Conservation (phyloP, 2,888 invertebrate genomes). For the Chydorus sphaericus region DNA sequence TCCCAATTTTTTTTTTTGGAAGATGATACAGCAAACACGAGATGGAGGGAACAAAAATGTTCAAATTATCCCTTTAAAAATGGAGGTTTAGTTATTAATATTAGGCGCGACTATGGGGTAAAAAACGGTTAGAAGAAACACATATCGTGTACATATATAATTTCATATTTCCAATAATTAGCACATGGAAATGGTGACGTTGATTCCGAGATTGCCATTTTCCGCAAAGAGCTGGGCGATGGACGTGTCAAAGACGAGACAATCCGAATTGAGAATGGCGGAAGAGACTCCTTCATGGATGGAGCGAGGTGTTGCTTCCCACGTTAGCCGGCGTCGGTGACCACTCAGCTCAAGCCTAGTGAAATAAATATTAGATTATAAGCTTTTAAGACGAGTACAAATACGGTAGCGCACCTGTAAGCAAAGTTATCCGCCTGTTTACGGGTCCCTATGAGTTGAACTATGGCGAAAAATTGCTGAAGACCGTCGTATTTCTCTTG, state of each 20-base stretch:
- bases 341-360: slow-evolving; percentile 86
- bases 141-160: too few relatives aligned
- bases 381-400: not conserved
- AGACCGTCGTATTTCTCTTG: slow-evolving; percentile 95
- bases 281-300: slow-evolving; percentile 98
- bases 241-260: slow-evolving; percentile 94
- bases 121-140: too few relatives aligned
- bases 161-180: slow-evolving; percentile 3
- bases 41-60: too few relatives aligned
- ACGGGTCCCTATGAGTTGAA: slow-evolving; percentile 93
- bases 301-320: slow-evolving; percentile 97
- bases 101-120: too few relatives aligned
- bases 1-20: too few relatives aligned
- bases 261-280: slow-evolving; percentile 95
- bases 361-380: slow-evolving; percentile 14
- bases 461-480: slow-evolving; percentile 94
- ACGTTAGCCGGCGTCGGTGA: slow-evolving; percentile 81
- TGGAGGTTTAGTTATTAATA: too few relatives aligned
- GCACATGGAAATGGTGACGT: slow-evolving; percentile 87
- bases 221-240: slow-evolving; percentile 98
- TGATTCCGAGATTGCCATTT: slow-evolving; percentile 96
- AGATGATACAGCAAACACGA: too few relatives aligned
- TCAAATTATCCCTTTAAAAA: too few relatives aligned
- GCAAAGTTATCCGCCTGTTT: slow-evolving; percentile 99
- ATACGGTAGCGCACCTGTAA: slow-evolving; percentile 46